Percentiles rank a stretch among this genome's conserved stretches.
These are phyloP conservation scores for Chrysochloris asiatica DNA, from an alignment of 2,113 vertebrate genomes.

Conservation along the genomic window DNA sequence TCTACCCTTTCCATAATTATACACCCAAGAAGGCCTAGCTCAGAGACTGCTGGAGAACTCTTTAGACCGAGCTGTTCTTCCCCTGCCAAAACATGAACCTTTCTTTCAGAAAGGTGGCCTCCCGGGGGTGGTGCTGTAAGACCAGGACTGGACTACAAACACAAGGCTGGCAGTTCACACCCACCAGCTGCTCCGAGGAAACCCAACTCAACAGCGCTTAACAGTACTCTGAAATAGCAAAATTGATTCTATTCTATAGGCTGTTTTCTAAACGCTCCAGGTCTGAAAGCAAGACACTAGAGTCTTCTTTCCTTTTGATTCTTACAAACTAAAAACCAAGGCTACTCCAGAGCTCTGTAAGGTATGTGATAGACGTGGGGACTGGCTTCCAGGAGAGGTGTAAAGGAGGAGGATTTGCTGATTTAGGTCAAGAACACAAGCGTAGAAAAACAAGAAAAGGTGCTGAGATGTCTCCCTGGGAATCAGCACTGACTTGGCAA, in stretches of 20 bases:
- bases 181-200: too few relatives aligned
- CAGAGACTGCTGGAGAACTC: background rate
- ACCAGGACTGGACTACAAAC: too few relatives aligned
- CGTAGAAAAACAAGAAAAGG: background rate
- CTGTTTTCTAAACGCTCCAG: constrained; percentile 28
- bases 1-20: background rate
- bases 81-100: background rate
- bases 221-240: constrained; percentile 32
- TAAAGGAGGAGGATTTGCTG: constrained; percentile 22
- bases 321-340: constrained; percentile 57
- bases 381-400: background rate
- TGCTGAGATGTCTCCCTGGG: constrained; percentile 7
- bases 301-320: constrained; percentile 37
- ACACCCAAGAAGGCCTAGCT: background rate
- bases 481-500: background rate
- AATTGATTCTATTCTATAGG: constrained; percentile 13
- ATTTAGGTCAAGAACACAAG: constrained; percentile 52
- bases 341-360: background rate
- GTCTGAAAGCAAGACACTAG: constrained; percentile 57
- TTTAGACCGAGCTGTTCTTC: constrained; percentile 10
- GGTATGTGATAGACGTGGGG: background rate
- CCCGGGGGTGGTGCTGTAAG: too few relatives aligned
- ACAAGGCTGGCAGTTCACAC: background rate
- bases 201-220: too few relatives aligned
- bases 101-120: too few relatives aligned